These are phyloP conservation scores for Enchytraeus crypticus DNA, from an alignment of 2,888 invertebrate genomes.

Conservation along the genomic window DNA sequence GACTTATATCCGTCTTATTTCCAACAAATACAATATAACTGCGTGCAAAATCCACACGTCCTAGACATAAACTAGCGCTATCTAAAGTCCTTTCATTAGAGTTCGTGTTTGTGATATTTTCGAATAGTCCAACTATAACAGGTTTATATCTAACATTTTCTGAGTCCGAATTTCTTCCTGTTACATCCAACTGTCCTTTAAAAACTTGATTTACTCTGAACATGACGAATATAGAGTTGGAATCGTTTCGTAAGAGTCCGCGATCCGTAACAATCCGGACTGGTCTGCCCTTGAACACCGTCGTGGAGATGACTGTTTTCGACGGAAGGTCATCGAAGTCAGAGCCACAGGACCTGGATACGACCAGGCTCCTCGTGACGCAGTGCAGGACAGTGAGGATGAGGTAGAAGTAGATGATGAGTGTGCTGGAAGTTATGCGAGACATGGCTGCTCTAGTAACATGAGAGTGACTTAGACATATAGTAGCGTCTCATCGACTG, in stretches of 20 bases:
- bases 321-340: slow-evolving; percentile 6
- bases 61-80: too few relatives aligned
- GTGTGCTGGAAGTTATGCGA: too few relatives aligned
- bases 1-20: background rate
- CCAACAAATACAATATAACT: slow-evolving; percentile 4
- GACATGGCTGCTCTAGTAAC: too few relatives aligned
- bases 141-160: background rate
- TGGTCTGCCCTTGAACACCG: slow-evolving; percentile 4
- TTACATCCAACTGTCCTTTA: slow-evolving; percentile 1
- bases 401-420: too few relatives aligned
- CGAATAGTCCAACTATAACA: slow-evolving; percentile 3
- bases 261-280: background rate
- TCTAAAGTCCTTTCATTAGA: too few relatives aligned
- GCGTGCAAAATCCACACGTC: background rate
- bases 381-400: too few relatives aligned
- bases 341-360: slow-evolving; percentile 5
- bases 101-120: background rate
- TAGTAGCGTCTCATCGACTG: too few relatives aligned
- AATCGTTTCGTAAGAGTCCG: background rate
- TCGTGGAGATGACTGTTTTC: slow-evolving; percentile 1
- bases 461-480: too few relatives aligned
- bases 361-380: too few relatives aligned
- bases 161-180: background rate
- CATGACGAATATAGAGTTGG: background rate
- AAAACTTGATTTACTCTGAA: slow-evolving; percentile 4